These are phyloP conservation scores for Matsumurasca onukii DNA, from an alignment of 1,140 invertebrate genomes.

Conservation along the genomic window DNA sequence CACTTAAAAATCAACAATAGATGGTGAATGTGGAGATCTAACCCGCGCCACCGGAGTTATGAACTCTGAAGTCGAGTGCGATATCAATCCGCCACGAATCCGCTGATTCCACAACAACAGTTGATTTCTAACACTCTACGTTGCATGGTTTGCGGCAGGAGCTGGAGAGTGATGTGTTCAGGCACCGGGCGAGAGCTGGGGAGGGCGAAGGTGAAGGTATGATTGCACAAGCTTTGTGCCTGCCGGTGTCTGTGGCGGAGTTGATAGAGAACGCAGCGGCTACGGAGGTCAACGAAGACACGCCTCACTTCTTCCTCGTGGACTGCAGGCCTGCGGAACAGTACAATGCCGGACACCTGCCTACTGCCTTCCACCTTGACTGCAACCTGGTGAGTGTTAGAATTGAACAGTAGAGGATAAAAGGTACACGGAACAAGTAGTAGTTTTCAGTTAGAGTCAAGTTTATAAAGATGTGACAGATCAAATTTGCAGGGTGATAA, in stretches of 20 bases:
- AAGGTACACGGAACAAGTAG: background rate
- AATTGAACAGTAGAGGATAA: background rate
- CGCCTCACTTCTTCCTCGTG: slow-evolving; percentile 91
- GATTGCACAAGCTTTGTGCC: slow-evolving; percentile 87
- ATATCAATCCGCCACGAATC: too few relatives aligned
- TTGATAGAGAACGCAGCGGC: slow-evolving; percentile 65
- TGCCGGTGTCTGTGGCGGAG: slow-evolving; percentile 89
- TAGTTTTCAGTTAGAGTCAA: background rate
- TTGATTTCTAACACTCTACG: too few relatives aligned
- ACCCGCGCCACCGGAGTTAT: too few relatives aligned
- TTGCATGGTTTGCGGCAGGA: too few relatives aligned
- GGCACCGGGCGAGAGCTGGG: slow-evolving; percentile 50
- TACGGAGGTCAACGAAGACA: slow-evolving; percentile 53
- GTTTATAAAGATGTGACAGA: too few relatives aligned
- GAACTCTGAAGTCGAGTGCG: too few relatives aligned
- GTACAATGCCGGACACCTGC: slow-evolving; percentile 94
- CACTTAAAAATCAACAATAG: too few relatives aligned
- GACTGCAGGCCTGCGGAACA: slow-evolving; percentile 96
- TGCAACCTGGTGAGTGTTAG: slow-evolving; percentile 75
- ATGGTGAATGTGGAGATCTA: too few relatives aligned
- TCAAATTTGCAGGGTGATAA: too few relatives aligned
- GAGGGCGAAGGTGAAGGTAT: slow-evolving; percentile 40
- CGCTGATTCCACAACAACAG: too few relatives aligned
- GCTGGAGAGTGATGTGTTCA: slow-evolving; percentile 55
- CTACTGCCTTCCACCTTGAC: slow-evolving; percentile 97